Evolutionary conservation across 2,888 invertebrate species (phyloP).

Genomic region (Apotomis capreana): DNA sequence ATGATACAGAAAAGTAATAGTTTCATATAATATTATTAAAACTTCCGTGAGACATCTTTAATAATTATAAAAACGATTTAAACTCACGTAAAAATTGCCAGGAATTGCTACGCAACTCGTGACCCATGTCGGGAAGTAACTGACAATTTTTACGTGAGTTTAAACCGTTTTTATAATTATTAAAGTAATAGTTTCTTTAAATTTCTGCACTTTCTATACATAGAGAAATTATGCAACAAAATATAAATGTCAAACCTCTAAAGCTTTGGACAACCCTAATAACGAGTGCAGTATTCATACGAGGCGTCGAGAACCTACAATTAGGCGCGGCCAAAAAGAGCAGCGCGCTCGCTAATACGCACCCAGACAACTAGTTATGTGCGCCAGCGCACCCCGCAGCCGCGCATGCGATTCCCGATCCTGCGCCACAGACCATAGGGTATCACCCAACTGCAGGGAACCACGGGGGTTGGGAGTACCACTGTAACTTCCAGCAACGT

Average conservation of each 20-base stretch:
- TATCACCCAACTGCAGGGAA: conserved; percentile 46
- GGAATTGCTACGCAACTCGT: too few species aligned
- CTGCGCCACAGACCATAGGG: conserved; percentile 47
- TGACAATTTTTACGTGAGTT: too few species aligned
- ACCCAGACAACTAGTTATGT: conserved; percentile 74
- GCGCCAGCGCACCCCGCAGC: conserved; percentile 49
- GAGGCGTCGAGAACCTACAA: conserved; percentile 82
- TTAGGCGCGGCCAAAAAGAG: conserved; percentile 74
- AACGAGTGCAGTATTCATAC: conserved; percentile 62
- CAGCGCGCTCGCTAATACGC: conserved; percentile 70
- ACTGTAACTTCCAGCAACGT: conserved; percentile 56
- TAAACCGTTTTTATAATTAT: too few species aligned
- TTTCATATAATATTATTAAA: too few species aligned
- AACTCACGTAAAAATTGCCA: too few species aligned
- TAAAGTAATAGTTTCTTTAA: not conserved
- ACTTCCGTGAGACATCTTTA: too few species aligned
- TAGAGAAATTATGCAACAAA: not conserved
- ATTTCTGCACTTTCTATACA: not conserved
- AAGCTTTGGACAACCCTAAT: conserved; percentile 60
- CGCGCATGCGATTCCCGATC: conserved; percentile 48
- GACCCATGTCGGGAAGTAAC: too few species aligned
- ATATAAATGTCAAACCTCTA: not conserved
- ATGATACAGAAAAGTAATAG: too few species aligned
- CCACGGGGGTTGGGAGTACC: conserved; percentile 59
- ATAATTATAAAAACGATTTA: too few species aligned